These are phyloP conservation scores for Furnarius figulus DNA, from an alignment of 2,113 vertebrate species.

Conservation along the genomic window DNA sequence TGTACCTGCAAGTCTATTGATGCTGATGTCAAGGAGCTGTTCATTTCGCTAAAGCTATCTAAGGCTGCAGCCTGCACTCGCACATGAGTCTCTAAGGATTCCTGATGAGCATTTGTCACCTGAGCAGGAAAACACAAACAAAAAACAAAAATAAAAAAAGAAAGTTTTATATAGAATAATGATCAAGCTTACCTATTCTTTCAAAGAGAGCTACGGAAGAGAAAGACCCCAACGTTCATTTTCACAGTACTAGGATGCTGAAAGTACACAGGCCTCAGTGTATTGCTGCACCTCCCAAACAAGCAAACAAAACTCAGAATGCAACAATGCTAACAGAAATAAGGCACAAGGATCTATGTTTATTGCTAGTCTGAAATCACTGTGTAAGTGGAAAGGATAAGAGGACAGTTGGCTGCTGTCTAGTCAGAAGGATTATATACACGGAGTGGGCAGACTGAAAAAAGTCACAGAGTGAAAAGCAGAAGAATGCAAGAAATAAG, in stretches of 20 bases:
- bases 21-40: slow-evolving; percentile 85
- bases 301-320: neutral
- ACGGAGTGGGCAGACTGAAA: neutral
- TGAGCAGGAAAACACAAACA: slow-evolving; percentile 46
- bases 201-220: neutral
- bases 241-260: slow-evolving; percentile 3
- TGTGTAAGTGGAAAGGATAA: neutral
- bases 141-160: neutral
- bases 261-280: neutral
- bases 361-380: neutral
- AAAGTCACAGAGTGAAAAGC: neutral
- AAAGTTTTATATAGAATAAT: slow-evolving; percentile 17
- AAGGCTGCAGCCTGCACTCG: slow-evolving; percentile 84
- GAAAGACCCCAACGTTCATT: neutral
- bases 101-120: slow-evolving; percentile 83
- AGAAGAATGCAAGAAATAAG: neutral
- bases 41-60: slow-evolving; percentile 92
- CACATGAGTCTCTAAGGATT: slow-evolving; percentile 86
- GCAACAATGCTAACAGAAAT: neutral
- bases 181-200: slow-evolving; percentile 26
- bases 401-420: neutral
- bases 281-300: neutral
- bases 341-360: neutral
- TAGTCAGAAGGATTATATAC: neutral
- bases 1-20: slow-evolving; percentile 91